These are phyloP conservation scores for Scelioninae gen. 1 DNA, from an alignment of 2,888 invertebrate species.

Conservation along the genomic window DNA sequence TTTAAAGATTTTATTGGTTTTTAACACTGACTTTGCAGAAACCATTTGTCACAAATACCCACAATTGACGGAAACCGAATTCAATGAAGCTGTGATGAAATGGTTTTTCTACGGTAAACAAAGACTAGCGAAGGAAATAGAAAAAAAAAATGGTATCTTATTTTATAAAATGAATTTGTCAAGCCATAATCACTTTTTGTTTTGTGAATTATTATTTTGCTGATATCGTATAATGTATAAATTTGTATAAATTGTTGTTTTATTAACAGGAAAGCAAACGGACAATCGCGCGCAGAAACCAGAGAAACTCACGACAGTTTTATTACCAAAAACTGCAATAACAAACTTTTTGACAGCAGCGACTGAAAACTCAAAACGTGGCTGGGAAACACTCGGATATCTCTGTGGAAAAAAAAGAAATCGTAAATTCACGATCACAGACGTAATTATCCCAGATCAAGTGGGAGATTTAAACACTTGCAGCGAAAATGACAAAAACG, in stretches of 20 bases:
- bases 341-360: conserved; percentile 28
- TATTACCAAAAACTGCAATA: conserved; percentile 22
- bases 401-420: conserved; percentile 13
- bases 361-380: conserved; percentile 9
- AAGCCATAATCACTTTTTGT: neutral
- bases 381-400: conserved; percentile 12
- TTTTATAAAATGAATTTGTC: conserved; percentile 3
- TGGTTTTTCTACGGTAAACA: conserved; percentile 27
- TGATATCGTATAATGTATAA: neutral
- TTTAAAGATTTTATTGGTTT: neutral
- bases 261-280: conserved; percentile 3
- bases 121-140: neutral
- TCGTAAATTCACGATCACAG: conserved; percentile 8
- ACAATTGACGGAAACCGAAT: conserved; percentile 14
- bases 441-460: conserved; percentile 11
- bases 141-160: conserved; percentile 5
- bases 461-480: conserved; percentile 5
- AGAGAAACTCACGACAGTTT: conserved; percentile 13
- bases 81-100: conserved; percentile 8
- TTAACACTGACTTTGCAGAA: neutral
- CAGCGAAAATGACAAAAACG: conserved; percentile 2
- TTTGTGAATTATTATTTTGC: neutral
- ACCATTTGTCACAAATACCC: neutral
- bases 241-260: neutral
- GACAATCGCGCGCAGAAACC: neutral